Evolutionary conservation across 2,888 invertebrate genomes (phyloP), one percentile per base, ranked within the genome.

Genomic region (Netelia virgata): DNA sequence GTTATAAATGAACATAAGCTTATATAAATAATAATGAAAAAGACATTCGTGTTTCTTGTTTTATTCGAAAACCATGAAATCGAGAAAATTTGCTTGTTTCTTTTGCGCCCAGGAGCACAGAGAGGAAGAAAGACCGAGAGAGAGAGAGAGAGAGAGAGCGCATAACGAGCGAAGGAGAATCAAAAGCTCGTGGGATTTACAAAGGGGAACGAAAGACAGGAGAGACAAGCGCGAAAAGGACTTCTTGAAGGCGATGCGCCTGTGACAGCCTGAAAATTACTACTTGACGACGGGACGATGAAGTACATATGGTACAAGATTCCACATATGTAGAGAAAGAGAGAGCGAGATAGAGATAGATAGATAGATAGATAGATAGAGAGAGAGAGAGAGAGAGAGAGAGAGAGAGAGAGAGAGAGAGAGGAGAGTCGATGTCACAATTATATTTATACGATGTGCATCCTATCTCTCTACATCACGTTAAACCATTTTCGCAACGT

Each of bases 231-330:
- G 86, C 41, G 81, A 82, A 83, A 77, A 86, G 82, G 83, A 77
- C 84, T 73, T 82, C 81, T 80, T 82, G 70, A 85, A 87, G 76
- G 66, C 88, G 82, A 83, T 82, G 86, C 84, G 85, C 87, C 89
- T 87, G 87, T 91, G 92, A 92, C 91, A 92, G 91, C 86, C 90
- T 91, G 91, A 91, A 91, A 92, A 92, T 92, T 92, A 91, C 91
- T 88, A 89, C 90, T 90, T 88, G 89, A 88, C 89, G 88, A 88
- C 86, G 88, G n/a, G 61, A 47, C 41, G 70, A 28, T 50, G 23
- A 57, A 18, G 57, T 18, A 57, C 61, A 76, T 53, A 20, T 55
- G 75, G 53, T 57, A 53, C 16, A 61, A 28, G 28, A 28, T 28
- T 28, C 2, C 5, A 28, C 5, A 28, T 6, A 55, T n/a, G 23